Evolutionary conservation across 2,113 vertebrate genomes (phyloP), one percentile per base, ranked within the genome.

Genomic region (Perca fluviatilis): DNA sequence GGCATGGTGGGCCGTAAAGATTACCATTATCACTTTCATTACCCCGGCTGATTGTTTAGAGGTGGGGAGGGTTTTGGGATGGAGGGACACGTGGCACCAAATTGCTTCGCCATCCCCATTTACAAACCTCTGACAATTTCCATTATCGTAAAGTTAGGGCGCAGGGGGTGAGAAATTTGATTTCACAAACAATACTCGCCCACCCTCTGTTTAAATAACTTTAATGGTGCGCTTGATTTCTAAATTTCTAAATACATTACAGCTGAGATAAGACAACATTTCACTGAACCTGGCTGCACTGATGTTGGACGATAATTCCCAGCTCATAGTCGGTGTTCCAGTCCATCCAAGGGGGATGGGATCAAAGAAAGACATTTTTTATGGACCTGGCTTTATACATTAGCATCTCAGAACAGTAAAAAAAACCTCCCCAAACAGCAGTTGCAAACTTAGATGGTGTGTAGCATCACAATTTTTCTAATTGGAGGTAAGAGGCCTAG

Each of bases 21-120:
- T 94, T 92, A 93, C 86, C 91, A 93, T 94, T 94, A 94, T 93
- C 92, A 84, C 88, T 92, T 92, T 90, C 92, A 94, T 93, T 93
- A 93, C 89, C 74, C 83, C 21, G 61, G 83, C 71, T 91, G 77
- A 89, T 91, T 91, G 92, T 90, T 89, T 90, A 77, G 89, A 86
- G 77, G 72, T 51, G 84, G 61, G 58, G 10, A 56, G 72, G 77
- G 61, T 49, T 18, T 30, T 27, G n/a, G 25, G 69, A 15, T 5
- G 61, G 67, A 56, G 84, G 81, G 74, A 56, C 64, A 77, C 16
- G 66, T 76, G 77, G 77, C 84, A 88, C 84, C 74, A 89, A 89
- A 92, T 89, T 80, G 78, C 90, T 79, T 85, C 50, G 50, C 75
- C 62, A 10, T 77, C 77, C 70, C 79, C 25, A 40, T 91, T 88